Base-by-base conservation (phyloP, 2,888 invertebrate genomes). In the Pandemis cinnamomeana region DNA sequence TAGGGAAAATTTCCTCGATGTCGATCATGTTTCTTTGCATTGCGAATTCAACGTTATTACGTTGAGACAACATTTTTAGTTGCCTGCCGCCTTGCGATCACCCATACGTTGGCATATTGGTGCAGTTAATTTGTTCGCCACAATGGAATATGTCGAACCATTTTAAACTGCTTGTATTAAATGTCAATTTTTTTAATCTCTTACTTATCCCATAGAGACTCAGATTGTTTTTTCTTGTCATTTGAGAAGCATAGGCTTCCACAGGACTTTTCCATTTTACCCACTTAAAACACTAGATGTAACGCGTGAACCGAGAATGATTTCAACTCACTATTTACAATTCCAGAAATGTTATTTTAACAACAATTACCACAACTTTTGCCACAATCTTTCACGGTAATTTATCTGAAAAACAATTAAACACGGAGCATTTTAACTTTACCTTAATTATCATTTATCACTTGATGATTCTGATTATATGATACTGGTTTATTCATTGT, bases 261-360 rank as follows among this genome's bases (percentile, higher is more conserved):
- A 44, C 71, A 74, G 69, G 41, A 42, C 63, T 71, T 41, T 64
- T 55, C 41, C 27, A 53, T 53, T 51, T 70, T 70, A 66, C 20
- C 61, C 20, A 53, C 53, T 66, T 53, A 66, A 66, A 66, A 74
- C 66, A 67, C 67, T 53, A 67, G 20, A 71, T 66, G 48, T 69
- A 64, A 67, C 41, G 53, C 42, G 11, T 44, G 51, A 66, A 73
- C 61, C n/a, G 44, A 73, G 60, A 66, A 53, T 70, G 63, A 41
- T 51, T 36, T 70, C 42, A 62, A 51, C 48, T 51, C 42, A 48
- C 11, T 51, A 70, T 62, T 41, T 70, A 69, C 69, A 61, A 20
- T 55, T 41, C 7, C 61, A 61, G 11, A 58, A n/a, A 51, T 27
- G 5, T 11, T 11, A 10, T 58, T 27, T 58, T 11, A 13, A 5